Evolutionary conservation across 2,888 invertebrate genomes (phyloP), one percentile per base, ranked within the genome.

Genomic region (Nomada fabriciana): DNA sequence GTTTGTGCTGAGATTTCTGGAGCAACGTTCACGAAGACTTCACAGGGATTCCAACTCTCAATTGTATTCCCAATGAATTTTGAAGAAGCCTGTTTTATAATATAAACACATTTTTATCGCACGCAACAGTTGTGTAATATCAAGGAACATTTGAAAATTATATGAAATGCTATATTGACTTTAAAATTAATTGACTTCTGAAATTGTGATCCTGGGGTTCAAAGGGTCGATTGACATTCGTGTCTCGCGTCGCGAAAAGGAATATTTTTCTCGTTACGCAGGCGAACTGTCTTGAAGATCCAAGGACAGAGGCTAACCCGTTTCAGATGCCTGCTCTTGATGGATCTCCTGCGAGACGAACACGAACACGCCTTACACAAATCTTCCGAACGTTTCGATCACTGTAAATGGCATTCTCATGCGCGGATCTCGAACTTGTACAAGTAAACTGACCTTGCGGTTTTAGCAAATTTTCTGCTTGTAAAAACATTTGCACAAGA

Each of bases 281-380:
- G 74, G 64, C 64, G 15, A 53, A 55, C 23, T 47, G 36, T 53
- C 52, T n/a, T 47, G 67, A 43, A 18, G 55, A 63, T 68, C 53
- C 78, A 78, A 74, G 78, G 74, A 68, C 78, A 67, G 47, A 29
- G 18, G 18, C 25, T 73, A 73, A 73, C 61, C 57, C 65, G 65
- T 43, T 65, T 59, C 76, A 55, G 61, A 55, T 63, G 52, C 60
- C 20, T 47, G 68, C 67, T 61, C 59, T 61, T 63, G 67, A 61
- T 61, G 55, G 63, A 78, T 67, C 78, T 68, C 15, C 43, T 65
- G 23, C 15, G 72, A 63, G 15, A 1, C 42, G 57, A 68, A 68
- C 61, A 68, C 55, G 23, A 55, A 67, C 73, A 36, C 55, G 53
- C 18, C 61, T 63, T 55, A 55, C 52, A 70, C 50, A 18, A 76